Base-by-base conservation (phyloP, 2,113 vertebrate species). In the Ovibos moschatus region DNA sequence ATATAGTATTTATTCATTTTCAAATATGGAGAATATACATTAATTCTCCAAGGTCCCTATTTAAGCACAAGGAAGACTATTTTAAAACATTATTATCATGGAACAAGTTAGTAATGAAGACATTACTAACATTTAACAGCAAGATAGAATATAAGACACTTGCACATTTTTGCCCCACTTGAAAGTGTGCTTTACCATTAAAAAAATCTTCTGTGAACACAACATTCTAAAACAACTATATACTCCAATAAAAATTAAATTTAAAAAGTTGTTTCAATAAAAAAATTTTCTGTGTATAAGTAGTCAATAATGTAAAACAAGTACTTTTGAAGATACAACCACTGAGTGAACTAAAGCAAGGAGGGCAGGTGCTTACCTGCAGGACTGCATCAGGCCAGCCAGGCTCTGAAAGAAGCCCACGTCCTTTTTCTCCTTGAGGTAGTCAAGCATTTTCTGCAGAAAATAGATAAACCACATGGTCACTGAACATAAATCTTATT, bases 381-480 rank as follows among this genome's bases (percentile, higher is more conserved):
- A 99, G 12, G 99, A 99, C 98, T 99, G 99, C 99, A 99, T 99
- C 81, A 99, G 99, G 87, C 99, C 99, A 14, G 99, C 99, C 96
- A 99, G 99, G 89, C 99, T 99, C 98, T 99, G 99, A 97, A 99
- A 99, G 97, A 99, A 99, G 6, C 99, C 99, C 81, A 99, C 99
- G 16, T 99, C 99, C 97, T 99, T 99, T 97, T 99, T 99, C 95
- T 99, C 99, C 98, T 99, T 99, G 97, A 99, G 99, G 97, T 99
- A 99, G 98, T 99, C 99, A 95, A 99, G 99, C 99, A 99, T 99
- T 99, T 99, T 99, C 99, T 99, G 98, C 58, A 96, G 97, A 28
- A 98, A 97, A 95, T 4, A 98, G 0, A 98, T 43, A 97, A 98
- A 98, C 17, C 97, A 95, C 87, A 74, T 25, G 30, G 40, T 15